Evolutionary conservation across 30 jellyfish, hydroid and myxozoan genomes (phyloP).

Genomic region (Aurelia coerulea): DNA sequence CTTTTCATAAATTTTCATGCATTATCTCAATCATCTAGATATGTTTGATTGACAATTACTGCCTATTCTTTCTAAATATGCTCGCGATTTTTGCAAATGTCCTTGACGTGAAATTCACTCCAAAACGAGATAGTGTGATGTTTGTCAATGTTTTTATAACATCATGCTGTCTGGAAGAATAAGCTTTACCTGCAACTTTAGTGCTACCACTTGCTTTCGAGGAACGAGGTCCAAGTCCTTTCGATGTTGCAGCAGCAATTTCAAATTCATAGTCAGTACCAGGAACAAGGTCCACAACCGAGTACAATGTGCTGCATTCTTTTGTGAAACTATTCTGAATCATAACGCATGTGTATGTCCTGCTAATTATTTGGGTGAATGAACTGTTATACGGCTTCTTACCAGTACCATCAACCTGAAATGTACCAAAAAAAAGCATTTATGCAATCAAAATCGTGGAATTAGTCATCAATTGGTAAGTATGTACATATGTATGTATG

Average conservation of each 20-base stretch:
- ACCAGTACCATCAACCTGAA: slow-evolving; percentile 52
- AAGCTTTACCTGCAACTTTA: slow-evolving; percentile 34
- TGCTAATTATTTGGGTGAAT: slow-evolving; percentile 13
- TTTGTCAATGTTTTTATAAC: background rate
- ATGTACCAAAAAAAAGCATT: background rate
- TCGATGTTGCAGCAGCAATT: slow-evolving; percentile 60
- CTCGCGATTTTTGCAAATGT: no score
- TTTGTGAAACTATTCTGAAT: background rate
- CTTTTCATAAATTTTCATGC: no score
- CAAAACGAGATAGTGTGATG: no score
- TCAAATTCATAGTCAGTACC: slow-evolving; percentile 42
- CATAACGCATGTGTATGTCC: background rate
- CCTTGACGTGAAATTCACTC: no score
- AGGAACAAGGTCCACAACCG: slow-evolving; percentile 6
- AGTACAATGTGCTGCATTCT: slow-evolving; percentile 9
- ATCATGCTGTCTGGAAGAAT: background rate
- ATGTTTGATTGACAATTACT: no score
- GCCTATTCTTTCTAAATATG: no score
- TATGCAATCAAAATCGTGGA: background rate
- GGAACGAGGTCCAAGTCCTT: slow-evolving; percentile 58
- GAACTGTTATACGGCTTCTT: slow-evolving; percentile 49
- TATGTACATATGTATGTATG: background rate
- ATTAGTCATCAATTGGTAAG: no score
- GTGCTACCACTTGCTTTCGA: slow-evolving; percentile 20
- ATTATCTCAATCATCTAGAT: no score